These are phyloP conservation scores for Heterochromis multidens DNA, from an alignment of 2,113 vertebrate genomes.

Conservation along the genomic window DNA sequence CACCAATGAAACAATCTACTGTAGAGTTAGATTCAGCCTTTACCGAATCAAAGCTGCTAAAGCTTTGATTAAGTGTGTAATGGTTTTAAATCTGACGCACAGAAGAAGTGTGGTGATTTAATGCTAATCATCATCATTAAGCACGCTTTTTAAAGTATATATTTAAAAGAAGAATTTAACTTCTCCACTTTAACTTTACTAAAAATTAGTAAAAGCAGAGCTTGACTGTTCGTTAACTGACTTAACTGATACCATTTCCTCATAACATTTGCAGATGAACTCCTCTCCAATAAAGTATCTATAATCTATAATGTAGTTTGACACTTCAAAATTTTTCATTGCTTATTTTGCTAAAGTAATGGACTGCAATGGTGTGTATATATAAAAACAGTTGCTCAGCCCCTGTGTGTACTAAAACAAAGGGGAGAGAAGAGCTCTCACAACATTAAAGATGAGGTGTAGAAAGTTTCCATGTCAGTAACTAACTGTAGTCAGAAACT, in stretches of 20 bases:
- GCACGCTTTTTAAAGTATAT: too few species aligned
- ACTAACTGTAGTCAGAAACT: too few species aligned
- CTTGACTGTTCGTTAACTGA: neutral
- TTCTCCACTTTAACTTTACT: neutral
- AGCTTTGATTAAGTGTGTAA: too few species aligned
- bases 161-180: too few species aligned
- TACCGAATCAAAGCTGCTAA: too few species aligned
- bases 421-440: neutral
- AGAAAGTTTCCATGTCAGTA: conserved; percentile 28
- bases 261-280: neutral
- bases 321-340: neutral
- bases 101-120: too few species aligned
- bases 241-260: neutral
- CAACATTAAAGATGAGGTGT: conserved; percentile 2
- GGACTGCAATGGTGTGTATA: neutral
- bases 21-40: too few species aligned
- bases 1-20: too few species aligned
- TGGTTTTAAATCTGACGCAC: too few species aligned
- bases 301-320: neutral
- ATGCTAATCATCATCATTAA: too few species aligned
- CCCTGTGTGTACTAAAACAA: neutral
- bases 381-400: neutral
- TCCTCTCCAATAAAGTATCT: neutral
- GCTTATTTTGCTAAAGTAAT: neutral
- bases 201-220: neutral